These are phyloP conservation scores for Sipha maydis DNA, from an alignment of 2,888 invertebrate species.

Conservation along the genomic window DNA sequence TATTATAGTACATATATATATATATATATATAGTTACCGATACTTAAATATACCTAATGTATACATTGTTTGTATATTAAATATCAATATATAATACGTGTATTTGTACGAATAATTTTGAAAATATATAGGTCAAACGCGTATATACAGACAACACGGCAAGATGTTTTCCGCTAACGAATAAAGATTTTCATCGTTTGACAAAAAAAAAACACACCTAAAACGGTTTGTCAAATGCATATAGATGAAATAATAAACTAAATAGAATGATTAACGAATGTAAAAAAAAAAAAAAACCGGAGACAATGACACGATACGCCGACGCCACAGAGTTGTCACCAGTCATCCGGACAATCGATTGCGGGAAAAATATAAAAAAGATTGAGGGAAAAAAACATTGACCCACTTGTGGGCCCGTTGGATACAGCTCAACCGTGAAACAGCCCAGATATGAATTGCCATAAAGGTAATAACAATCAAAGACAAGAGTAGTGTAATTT, in stretches of 20 bases:
- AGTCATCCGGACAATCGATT: conserved; percentile 61
- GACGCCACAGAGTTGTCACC: conserved; percentile 57
- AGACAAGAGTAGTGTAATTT: conserved; percentile 30
- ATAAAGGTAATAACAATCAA: conserved; percentile 50
- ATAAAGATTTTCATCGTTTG: conserved; percentile 16
- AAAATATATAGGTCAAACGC: conserved; percentile 4
- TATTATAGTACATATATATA: neutral
- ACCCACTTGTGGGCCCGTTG: conserved; percentile 59
- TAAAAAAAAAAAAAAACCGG: conserved; percentile 24
- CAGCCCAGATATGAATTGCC: conserved; percentile 58
- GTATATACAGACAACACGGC: neutral
- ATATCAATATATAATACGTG: neutral
- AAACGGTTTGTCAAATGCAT: conserved; percentile 33
- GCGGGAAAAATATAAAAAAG: conserved; percentile 36
- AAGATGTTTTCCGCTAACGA: conserved; percentile 19
- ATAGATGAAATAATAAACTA: conserved; percentile 35
- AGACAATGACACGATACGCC: conserved; percentile 59
- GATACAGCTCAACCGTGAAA: conserved; percentile 62
- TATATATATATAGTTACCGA: neutral
- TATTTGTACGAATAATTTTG: neutral
- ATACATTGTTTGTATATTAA: neutral
- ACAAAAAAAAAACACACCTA: conserved; percentile 4
- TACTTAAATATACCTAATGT: neutral
- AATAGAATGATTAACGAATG: conserved; percentile 57
- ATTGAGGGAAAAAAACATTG: conserved; percentile 54